Conservation (phyloP, 2,888 invertebrate species). For the Amphiduros pacificus region DNA sequence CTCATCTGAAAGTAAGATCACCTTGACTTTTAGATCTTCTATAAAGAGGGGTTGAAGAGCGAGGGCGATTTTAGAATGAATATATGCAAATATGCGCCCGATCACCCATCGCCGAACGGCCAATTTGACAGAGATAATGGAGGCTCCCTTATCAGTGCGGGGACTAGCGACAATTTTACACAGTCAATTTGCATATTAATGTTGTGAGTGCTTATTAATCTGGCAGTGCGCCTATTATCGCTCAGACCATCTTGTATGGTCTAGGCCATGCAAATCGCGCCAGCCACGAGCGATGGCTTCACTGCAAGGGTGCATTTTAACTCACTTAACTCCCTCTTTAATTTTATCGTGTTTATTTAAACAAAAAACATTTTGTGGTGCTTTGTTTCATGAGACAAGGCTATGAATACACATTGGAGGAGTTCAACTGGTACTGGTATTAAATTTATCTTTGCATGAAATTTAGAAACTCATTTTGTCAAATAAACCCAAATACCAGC, state of each 20-base stretch:
- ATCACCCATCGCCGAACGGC: slow-evolving; percentile 12
- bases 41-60: too few species aligned
- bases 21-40: too few species aligned
- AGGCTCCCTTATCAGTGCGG: slow-evolving; percentile 12
- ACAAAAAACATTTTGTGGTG: too few species aligned
- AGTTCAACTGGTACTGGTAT: too few species aligned
- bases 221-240: slow-evolving; percentile 10
- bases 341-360: background rate
- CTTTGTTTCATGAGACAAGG: too few species aligned
- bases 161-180: slow-evolving; percentile 18
- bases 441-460: too few species aligned
- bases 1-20: too few species aligned
- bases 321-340: background rate
- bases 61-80: too few species aligned
- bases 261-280: slow-evolving; percentile 15
- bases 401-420: too few species aligned
- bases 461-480: too few species aligned
- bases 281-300: background rate
- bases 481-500: too few species aligned
- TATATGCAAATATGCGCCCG: slow-evolving; percentile 16
- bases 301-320: background rate
- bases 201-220: slow-evolving; percentile 17
- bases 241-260: slow-evolving; percentile 14
- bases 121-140: slow-evolving; percentile 18
- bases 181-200: slow-evolving; percentile 22